Evolutionary conservation across 35 echinoderm and acorn worm genomes (phyloP).

Genomic region (Strongylocentrotus purpuratus): DNA sequence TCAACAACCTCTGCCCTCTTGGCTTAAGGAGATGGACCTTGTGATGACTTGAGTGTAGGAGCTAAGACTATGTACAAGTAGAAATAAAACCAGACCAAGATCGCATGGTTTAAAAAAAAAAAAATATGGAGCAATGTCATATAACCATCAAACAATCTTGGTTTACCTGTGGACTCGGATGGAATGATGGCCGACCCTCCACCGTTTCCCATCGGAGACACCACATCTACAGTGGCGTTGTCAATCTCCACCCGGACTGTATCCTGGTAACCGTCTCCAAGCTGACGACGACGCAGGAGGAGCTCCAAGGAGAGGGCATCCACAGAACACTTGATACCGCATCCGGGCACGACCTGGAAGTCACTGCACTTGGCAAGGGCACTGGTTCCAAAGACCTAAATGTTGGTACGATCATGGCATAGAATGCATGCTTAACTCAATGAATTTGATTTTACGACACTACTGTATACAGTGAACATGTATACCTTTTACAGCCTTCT

Average conservation of each 20-base stretch:
- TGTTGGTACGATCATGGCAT: neutral
- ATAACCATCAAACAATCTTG: neutral
- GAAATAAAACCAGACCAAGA: too few species aligned
- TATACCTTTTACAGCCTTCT: too few species aligned
- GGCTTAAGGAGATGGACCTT: too few species aligned
- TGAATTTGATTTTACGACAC: too few species aligned
- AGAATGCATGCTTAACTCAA: neutral
- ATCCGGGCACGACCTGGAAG: constrained; percentile 85
- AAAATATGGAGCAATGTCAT: neutral
- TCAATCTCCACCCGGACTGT: constrained; percentile 52
- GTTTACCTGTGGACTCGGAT: constrained; percentile 29
- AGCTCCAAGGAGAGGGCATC: constrained; percentile 54
- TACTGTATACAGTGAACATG: too few species aligned
- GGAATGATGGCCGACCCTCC: constrained; percentile 28
- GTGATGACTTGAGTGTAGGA: too few species aligned
- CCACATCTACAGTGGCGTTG: constrained; percentile 39
- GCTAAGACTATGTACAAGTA: too few species aligned
- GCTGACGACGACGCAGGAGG: constrained; percentile 48
- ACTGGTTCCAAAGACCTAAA: constrained; percentile 60
- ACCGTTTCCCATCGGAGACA: neutral
- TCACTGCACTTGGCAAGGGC: constrained; percentile 76
- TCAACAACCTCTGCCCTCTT: too few species aligned
- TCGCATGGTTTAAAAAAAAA: too few species aligned
- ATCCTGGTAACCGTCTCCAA: neutral
- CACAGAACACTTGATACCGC: constrained; percentile 89